Evolutionary conservation across 2,888 invertebrate species (phyloP), one percentile per base, ranked within the genome.

Genomic region (Heliconius erato): DNA sequence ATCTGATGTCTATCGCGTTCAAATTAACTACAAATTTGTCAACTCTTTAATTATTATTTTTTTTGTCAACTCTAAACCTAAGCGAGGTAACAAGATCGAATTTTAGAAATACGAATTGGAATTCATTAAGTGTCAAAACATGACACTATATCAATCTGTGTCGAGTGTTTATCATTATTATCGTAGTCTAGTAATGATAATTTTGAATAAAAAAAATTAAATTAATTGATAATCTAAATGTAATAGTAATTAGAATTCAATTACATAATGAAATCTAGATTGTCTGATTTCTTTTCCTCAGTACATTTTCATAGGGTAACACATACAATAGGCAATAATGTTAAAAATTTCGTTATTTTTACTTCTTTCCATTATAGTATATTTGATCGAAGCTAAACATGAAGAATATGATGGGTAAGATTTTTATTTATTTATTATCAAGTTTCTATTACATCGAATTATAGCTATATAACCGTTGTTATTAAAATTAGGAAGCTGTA

Each of bases 321-420:
- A 74, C n/a, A 63, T 54, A 79, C n/a, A 74, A 68, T 26, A 72
- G 81, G 81, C 74, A 76, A 85, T 49, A 81, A 87, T 87, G 87
- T 83, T 78, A 3, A 85, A 88, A 84, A 79, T 85, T 68, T 40
- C 89, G 7, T 79, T 92, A 12, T 35, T 91, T 90, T 74, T 88
- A 87, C 84, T 84, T 89, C 49, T 87, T 85, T 23, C 82, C 89
- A 19, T 88, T 23, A 23, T 23, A 9, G 19, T 59, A 81, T 83
- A 85, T 67, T 82, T 86, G 0, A 91, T 88, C 32, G 85, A 87
- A 23, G 94, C 91, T 2, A 94, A 92, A 87, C 91, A 94, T 84
- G 94, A 94, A 85, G 82, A 88, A 14, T 92, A 92, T 81, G 91
- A 92, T 81, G 93, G 94, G 94, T 94, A 87, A 91, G 92, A 72